Conservation (phyloP, 1,140 invertebrate species). For the Temnothorax longispinosus region DNA sequence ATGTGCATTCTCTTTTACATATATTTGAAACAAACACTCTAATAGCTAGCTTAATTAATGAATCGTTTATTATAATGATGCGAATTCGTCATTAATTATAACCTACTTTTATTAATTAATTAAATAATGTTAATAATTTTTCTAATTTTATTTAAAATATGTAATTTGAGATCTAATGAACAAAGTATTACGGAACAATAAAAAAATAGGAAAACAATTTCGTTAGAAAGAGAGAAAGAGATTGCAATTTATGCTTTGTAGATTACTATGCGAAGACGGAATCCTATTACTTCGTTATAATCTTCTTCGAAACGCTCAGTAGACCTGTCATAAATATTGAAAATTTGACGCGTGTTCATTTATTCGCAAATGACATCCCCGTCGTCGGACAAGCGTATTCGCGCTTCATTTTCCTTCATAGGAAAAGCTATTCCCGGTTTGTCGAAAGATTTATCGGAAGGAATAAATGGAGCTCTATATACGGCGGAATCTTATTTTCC, state of each 20-base stretch:
- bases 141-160: not conserved
- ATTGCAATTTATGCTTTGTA: not conserved
- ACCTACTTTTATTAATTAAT: not conserved
- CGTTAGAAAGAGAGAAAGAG: not conserved
- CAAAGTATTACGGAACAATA: not conserved
- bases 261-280: not conserved
- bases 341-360: not conserved
- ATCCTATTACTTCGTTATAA: constrained; percentile 6
- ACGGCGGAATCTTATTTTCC: constrained; percentile 28
- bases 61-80: not conserved
- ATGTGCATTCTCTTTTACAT: not conserved
- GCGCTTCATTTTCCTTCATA: constrained; percentile 29
- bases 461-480: constrained; percentile 50
- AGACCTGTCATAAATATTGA: constrained; percentile 17
- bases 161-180: not conserved
- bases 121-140: not conserved
- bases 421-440: constrained; percentile 45
- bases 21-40: not conserved
- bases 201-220: not conserved
- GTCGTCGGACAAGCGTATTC: not conserved
- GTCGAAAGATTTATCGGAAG: constrained; percentile 41
- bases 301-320: not conserved
- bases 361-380: constrained; percentile 35
- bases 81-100: not conserved
- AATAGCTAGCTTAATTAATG: not conserved